Evolutionary conservation across 2,797 vertebrate species (phyloP), one percentile per base, ranked within the genome.

Genomic region (Anas bahamensis): DNA sequence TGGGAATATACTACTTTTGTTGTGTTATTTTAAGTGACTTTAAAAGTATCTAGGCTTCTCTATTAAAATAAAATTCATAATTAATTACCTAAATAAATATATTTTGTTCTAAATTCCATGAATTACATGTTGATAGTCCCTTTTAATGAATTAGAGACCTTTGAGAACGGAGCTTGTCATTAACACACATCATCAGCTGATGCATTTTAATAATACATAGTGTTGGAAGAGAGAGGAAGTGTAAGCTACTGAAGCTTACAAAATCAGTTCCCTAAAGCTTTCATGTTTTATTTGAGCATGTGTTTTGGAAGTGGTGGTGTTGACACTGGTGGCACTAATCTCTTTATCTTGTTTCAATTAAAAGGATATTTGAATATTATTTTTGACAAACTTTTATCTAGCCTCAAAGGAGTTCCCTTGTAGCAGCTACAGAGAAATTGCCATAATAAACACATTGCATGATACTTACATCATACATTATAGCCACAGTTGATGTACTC

Each of bases 261-360:
- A 95, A 97, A 93, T 88, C 93, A 94, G 88, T 91, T 76, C 94
- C 89, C 93, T 77, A 55, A 94, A 95, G 95, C 91, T 96, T 97
- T 97, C 88, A 92, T 97, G 96, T 96, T 95, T 95, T 96, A 96
- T 96, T 96, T 94, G 95, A 97, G 96, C 95, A 96, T 97, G 94
- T 97, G 90, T 97, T 95, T 94, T 90, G 94, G 84, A 89, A 96
- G 83, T 94, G 91, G 53, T 75, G 65, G 70, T 91, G 94, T 95
- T 95, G 91, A 96, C 90, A 94, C 92, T 94, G 53, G 68, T 96
- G 95, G 86, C 82, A 90, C 86, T 83, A 95, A 94, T 94, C 96
- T 96, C 91, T 93, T 97, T 96, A 94, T 95, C 96, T 87, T 97
- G 86, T 93, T 96, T 89, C 91, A 93, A 97, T 97, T 95, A 95